Conservation (phyloP, 2,113 vertebrate species). For the Ardeotis arabs region DNA sequence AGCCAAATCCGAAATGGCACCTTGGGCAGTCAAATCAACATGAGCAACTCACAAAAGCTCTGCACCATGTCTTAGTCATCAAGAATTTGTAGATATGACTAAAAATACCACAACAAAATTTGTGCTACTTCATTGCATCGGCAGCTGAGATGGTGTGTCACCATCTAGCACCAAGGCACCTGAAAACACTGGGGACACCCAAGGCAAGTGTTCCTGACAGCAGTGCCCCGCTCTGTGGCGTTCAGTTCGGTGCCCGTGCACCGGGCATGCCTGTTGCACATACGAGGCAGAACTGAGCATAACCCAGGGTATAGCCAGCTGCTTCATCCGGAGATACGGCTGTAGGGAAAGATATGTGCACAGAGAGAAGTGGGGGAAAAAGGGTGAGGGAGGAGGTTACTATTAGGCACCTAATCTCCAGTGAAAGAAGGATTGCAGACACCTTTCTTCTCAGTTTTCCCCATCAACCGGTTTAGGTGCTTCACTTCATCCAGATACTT, state of each 20-base stretch:
- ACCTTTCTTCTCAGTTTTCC: background rate
- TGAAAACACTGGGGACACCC: accelerated
- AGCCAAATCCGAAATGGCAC: conserved; percentile 2
- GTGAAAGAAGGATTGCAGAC: background rate
- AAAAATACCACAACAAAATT: background rate
- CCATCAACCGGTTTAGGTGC: background rate
- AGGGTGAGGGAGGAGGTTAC: background rate
- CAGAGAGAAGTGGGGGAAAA: accelerated
- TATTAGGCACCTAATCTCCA: background rate
- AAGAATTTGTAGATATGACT: background rate
- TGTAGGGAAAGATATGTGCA: background rate
- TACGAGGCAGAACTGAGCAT: background rate
- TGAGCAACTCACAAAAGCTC: background rate
- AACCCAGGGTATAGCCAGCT: background rate
- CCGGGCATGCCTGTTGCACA: accelerated
- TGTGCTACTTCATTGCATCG: background rate
- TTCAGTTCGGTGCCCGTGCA: background rate
- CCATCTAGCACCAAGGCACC: background rate
- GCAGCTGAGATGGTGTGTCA: background rate
- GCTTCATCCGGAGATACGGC: background rate
- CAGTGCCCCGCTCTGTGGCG: background rate
- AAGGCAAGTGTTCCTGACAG: background rate
- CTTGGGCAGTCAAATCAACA: background rate
- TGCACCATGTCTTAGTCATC: background rate
- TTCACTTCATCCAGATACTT: background rate